Base-by-base conservation (phyloP, 2,113 vertebrate species). In the Caranx melampygus region DNA sequence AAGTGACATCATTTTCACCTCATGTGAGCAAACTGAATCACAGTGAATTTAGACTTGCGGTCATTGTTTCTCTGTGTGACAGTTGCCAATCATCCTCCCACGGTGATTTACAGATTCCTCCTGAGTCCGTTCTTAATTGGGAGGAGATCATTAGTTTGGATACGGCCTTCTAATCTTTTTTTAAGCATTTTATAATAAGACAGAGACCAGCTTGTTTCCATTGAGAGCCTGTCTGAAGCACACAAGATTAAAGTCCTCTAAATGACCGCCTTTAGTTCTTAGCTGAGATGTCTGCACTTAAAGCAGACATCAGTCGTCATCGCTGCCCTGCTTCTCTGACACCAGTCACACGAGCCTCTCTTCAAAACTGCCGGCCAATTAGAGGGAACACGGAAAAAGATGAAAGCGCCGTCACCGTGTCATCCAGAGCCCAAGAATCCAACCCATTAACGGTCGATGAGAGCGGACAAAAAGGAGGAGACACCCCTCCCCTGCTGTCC, bases 131-230 rank as follows among this genome's bases (percentile, higher is more conserved):
- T 78, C 76, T 72, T 92, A 91, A 92, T 93, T 89, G 85, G 84
- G 86, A 85, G 68, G 74, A 88, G 83, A 88, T 92, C 88, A 87
- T 91, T 90, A 88, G 82, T 45, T 47, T n/a, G 59, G 89, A 78
- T 78, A 35, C 64, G 55, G 79, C 61, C 42, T 51, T 81, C 62
- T 79, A 80, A 84, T 91, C 86, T 88, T 92, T 89, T 93, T 89
- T 85, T 68, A 90, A 88, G 83, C 72, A 79, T 88, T 91, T 85
- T 80, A 87, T 89, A 87, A 93, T 89, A 89, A 92, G 87, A 87
- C 62, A 5, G 73, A 89, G 79, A 81, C 77, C 75, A 66, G 73
- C 69, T 73, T 83, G 81, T 83, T 61, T 85, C 88, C 72, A 37
- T 16, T 40, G 83, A 91, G 87, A 83, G 79, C 10, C 79, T 72